These are phyloP conservation scores for Phycodurus eques DNA, from an alignment of 2,113 vertebrate genomes.

Conservation along the genomic window DNA sequence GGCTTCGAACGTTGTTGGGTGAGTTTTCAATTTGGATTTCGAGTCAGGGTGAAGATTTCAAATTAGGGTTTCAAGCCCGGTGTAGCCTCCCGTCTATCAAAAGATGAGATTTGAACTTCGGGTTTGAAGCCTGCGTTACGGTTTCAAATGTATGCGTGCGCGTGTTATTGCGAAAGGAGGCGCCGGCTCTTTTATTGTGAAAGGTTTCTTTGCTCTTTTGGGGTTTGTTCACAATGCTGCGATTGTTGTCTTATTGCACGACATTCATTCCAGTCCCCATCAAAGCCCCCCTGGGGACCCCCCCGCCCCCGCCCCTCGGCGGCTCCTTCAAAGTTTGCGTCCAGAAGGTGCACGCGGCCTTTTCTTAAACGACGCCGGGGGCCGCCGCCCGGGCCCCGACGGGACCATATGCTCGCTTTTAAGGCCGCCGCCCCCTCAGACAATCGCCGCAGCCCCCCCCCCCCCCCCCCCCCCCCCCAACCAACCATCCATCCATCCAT, in stretches of 20 bases:
- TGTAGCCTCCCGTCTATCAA: no score
- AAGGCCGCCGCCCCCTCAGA: no score
- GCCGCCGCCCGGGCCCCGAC: neutral
- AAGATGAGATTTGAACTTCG: no score
- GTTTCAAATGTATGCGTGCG: no score
- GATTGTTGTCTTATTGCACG: slow-evolving; percentile 84
- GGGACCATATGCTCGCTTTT: neutral
- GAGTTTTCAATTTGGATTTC: no score
- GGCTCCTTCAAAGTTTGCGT: neutral
- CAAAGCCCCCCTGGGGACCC: neutral
- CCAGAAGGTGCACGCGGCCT: slow-evolving; percentile 4
- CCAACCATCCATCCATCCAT: neutral
- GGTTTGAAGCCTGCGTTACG: no score
- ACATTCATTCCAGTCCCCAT: slow-evolving; percentile 98
- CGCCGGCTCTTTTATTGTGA: slow-evolving; percentile 67
- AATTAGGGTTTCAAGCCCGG: no score
- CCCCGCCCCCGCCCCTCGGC: neutral
- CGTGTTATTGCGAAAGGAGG: neutral
- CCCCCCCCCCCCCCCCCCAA: neutral
- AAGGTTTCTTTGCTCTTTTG: slow-evolving; percentile 97
- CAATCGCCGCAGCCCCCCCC: neutral
- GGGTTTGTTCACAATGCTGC: slow-evolving; percentile 91
- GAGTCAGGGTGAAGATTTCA: no score
- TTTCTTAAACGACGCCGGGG: neutral
- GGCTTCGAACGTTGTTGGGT: no score